These are phyloP conservation scores for Junonia oenone DNA, from an alignment of 2,888 invertebrate species.

Conservation along the genomic window DNA sequence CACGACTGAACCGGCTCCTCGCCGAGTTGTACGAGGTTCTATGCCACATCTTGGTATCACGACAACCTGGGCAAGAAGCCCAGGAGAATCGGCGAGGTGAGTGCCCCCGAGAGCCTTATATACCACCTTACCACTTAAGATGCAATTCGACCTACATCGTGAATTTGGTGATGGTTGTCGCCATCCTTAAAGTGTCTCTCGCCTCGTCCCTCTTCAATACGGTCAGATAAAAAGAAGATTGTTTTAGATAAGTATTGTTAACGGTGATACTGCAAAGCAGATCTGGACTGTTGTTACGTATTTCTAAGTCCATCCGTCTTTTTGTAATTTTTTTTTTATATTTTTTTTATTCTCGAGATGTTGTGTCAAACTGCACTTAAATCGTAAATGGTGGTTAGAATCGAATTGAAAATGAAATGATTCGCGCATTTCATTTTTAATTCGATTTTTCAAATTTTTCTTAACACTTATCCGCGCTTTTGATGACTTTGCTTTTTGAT, in stretches of 20 bases:
- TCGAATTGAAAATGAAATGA: conserved; percentile 42
- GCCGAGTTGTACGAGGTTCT: conserved; percentile 78
- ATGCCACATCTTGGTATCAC: conserved; percentile 76
- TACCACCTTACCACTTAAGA: conserved; percentile 79
- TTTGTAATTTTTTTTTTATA: conserved; percentile 42
- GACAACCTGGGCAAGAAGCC: conserved; percentile 70
- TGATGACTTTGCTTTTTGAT: conserved; percentile 54
- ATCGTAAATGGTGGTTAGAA: conserved; percentile 70
- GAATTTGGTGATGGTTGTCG: conserved; percentile 75
- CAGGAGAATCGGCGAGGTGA: conserved; percentile 75
- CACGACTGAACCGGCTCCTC: conserved; percentile 77
- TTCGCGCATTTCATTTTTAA: conserved; percentile 36
- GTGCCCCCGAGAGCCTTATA: conserved; percentile 72
- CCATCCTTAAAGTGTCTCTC: conserved; percentile 74
- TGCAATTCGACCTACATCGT: conserved; percentile 80
- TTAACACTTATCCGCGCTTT: conserved; percentile 50
- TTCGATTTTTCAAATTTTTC: conserved; percentile 44
- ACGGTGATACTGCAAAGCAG: conserved; percentile 76
- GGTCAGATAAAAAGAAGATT: conserved; percentile 72
- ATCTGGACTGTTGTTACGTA: conserved; percentile 73
- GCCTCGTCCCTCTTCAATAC: conserved; percentile 75
- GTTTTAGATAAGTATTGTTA: conserved; percentile 70
- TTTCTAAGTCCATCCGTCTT: conserved; percentile 70
- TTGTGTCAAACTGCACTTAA: conserved; percentile 79
- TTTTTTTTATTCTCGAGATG: conserved; percentile 53